phyloP scores from a whole-genome alignment of 2,888 invertebrate species.

The Perizoma flavofasciatum region DNA sequence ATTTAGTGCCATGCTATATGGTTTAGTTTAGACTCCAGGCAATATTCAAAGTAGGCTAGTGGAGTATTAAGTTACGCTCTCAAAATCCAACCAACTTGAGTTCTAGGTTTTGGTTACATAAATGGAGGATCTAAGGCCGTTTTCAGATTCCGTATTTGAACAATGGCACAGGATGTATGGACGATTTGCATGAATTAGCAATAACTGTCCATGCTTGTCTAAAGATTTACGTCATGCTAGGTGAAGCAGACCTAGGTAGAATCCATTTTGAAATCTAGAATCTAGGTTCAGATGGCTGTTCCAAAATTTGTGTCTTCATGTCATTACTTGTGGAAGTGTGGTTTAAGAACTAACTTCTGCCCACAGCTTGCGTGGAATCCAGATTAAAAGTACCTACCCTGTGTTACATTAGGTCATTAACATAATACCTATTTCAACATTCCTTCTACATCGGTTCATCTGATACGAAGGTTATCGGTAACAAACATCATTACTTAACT shows the following conservation, averaged over 20 bases:
- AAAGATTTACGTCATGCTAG: background rate
- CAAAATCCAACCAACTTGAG: conserved; percentile 14
- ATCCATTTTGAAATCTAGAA: background rate
- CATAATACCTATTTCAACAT: no score
- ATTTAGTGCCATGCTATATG: conserved; percentile 2
- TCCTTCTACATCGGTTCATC: no score
- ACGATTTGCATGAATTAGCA: conserved; percentile 22
- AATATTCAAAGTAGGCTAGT: background rate
- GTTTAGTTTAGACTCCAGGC: conserved; percentile 2
- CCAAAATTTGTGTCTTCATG: background rate
- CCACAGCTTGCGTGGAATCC: no score
- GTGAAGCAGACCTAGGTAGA: background rate
- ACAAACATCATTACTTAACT: no score
- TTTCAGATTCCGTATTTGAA: conserved; percentile 14
- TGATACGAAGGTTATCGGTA: no score
- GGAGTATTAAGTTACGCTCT: conserved; percentile 7
- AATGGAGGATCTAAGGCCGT: conserved; percentile 14
- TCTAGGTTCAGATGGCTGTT: background rate
- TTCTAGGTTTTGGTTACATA: conserved; percentile 13
- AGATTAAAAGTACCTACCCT: no score
- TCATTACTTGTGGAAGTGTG: no score
- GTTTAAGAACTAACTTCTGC: no score
- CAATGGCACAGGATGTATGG: conserved; percentile 17
- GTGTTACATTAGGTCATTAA: no score
- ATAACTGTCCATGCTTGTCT: conserved; percentile 13